Evolutionary conservation across 2,797 vertebrate species (phyloP), one percentile per base, ranked within the genome.

Genomic region (Hydrophis major): DNA sequence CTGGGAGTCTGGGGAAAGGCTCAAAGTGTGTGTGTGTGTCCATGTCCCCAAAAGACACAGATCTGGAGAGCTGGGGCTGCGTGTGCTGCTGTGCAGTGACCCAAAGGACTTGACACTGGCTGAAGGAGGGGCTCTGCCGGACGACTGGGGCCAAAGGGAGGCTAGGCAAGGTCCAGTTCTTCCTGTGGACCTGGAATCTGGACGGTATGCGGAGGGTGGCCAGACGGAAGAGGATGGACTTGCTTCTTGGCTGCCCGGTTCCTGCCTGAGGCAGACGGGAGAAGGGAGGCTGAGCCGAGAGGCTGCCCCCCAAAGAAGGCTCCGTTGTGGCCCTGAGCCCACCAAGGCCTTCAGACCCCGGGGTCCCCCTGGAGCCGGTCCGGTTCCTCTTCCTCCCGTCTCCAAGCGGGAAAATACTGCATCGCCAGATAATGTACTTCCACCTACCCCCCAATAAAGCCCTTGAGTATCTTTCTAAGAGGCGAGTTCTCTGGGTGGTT

Each of bases 1-100:
- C 7, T 4, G 37, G 74, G 11, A 2, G 32, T 74, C 32, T 20
- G 32, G 69, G 37, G 37, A 42, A 22, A 42, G 20, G 20, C 4
- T 83, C 74, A 22, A 5, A 12, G 37, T 10, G 50, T 53, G 50
- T 53, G 50, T 1, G 50, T 53, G 50, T 10, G 37, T 37, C 37
- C 37, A 2, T 2, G 6, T 16, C 16, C 32, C 3, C 7, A 37
- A 10, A 78, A 22, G 74, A 22, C 4, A 10, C 69, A 7, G 6
- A 4, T 4, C 18, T 42, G 0, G 6, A 22, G 32, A 18, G 7
- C 18, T 13, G 0, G 2, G 16, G 13, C 7, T 4, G n/a, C 0
- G n/a, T 4, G 37, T 11, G 37, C 8, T 83, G 74, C 20, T 83
- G 74, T 4, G 74, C 20, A 1, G 74, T 42, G 37, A 22, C 74